Base-by-base conservation (phyloP, 2,797 vertebrate species). In the Mareca strepera region DNA sequence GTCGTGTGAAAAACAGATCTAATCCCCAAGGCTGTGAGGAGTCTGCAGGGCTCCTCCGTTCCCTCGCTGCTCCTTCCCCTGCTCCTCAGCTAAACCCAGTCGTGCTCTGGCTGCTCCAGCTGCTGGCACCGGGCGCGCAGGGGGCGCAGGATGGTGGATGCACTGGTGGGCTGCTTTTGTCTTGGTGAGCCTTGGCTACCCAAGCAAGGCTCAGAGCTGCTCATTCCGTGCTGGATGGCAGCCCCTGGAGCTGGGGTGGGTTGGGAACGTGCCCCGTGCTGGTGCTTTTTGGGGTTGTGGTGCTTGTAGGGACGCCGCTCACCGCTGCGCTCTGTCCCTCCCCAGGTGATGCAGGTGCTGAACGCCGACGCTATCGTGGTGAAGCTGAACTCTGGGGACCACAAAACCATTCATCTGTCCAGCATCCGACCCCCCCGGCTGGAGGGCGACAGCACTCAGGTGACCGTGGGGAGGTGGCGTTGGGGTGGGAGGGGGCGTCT, bases 281-380 rank as follows among this genome's bases (percentile, higher is more conserved):
- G 5, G 14, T 23, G 15, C 43, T 48, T 1, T 6, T 17, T 5
- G 25, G 60, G 26, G 37, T 9, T 3, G 6, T 26, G 21, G 18
- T 29, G 43, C 48, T 14, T 2, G 41, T 1, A 3, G 25, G 37
- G 64, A 8, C 3, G 53, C 12, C 1, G 26, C 29, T 94, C 73
- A 77, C 28, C 78, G 16, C 17, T 46, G 43, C 33, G 87, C 53
- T 35, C 66, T 93, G 86, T 56, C 72, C 56, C 9, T 60, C 68
- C 62, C 18, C 91, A 99, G 99, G 99, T 99, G 96, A 99, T 99
- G 98, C 99, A 99, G 93, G 98, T 99, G 90, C 97, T 99, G 58
- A 99, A 99, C 12, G 99, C 99, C 0, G 99, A 99, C 1, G 99
- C 99, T 96, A 98, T 99, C 83, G 98, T 99, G 82, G 99, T 99